Evolutionary conservation across 2,113 vertebrate genomes (phyloP).

Genomic region (Pedionomus torquatus): DNA sequence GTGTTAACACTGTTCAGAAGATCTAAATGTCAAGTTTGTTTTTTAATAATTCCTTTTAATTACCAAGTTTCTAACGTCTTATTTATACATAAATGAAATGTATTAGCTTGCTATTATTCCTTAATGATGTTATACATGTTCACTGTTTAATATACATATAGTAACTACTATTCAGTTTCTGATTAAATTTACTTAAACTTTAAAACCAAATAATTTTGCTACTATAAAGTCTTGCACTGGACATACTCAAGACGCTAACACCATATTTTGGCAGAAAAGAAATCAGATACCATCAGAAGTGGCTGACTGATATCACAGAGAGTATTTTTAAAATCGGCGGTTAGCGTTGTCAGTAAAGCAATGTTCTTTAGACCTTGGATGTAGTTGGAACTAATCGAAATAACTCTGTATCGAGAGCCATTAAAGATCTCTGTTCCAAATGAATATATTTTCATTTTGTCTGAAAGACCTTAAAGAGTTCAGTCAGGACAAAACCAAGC

Average conservation of each 20-base stretch:
- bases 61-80: slow-evolving; percentile 67
- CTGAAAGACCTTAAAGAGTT: slow-evolving; percentile 53
- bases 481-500: slow-evolving; percentile 42
- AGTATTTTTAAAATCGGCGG: slow-evolving; percentile 53
- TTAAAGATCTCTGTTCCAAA: slow-evolving; percentile 60
- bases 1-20: slow-evolving; percentile 76
- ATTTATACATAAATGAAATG: slow-evolving; percentile 73
- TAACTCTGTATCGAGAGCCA: slow-evolving; percentile 41
- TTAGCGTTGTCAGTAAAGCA: slow-evolving; percentile 56
- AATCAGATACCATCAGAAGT: slow-evolving; percentile 7
- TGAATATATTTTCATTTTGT: slow-evolving; percentile 58
- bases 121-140: slow-evolving; percentile 59
- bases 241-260: slow-evolving; percentile 71
- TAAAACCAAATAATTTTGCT: slow-evolving; percentile 81
- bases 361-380: slow-evolving; percentile 48
- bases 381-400: slow-evolving; percentile 54
- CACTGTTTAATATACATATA: slow-evolving; percentile 54
- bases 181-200: slow-evolving; percentile 72
- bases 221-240: slow-evolving; percentile 82
- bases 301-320: slow-evolving; percentile 58
- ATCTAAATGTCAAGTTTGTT: slow-evolving; percentile 68
- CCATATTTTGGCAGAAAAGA: slow-evolving; percentile 40
- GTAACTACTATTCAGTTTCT: slow-evolving; percentile 70
- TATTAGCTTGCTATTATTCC: slow-evolving; percentile 67
- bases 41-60: slow-evolving; percentile 68